These are phyloP conservation scores for Ciconia nigra DNA, from an alignment of 2,797 vertebrate genomes.

Conservation along the genomic window DNA sequence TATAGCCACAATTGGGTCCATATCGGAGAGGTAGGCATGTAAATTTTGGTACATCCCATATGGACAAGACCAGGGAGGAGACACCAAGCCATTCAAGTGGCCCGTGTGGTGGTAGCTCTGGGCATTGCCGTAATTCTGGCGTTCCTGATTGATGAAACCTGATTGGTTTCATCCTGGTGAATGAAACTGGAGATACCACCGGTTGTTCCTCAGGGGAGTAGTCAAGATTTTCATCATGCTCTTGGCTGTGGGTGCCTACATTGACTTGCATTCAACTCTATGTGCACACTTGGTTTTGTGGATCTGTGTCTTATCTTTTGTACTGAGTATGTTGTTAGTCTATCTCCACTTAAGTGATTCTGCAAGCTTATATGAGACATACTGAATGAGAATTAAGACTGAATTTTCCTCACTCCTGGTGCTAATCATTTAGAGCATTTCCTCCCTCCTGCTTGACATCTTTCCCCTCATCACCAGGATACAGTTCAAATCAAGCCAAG, in stretches of 20 bases:
- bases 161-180: neutral
- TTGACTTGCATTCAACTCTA: neutral
- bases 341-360: neutral
- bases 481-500: neutral
- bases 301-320: neutral
- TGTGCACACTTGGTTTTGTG: neutral
- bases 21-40: neutral
- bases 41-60: neutral
- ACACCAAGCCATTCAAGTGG: neutral
- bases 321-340: neutral
- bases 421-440: neutral
- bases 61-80: neutral
- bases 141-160: neutral
- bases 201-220: neutral
- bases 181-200: neutral
- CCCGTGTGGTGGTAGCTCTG: neutral
- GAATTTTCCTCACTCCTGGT: neutral
- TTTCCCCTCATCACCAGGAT: neutral
- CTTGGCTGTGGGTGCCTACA: neutral
- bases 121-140: neutral
- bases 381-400: neutral
- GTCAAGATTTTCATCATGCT: neutral
- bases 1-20: rapidly evolving
- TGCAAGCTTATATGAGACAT: neutral
- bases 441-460: neutral